Conservation (phyloP, 2,113 vertebrate genomes). For the Ceyx melanurus region DNA sequence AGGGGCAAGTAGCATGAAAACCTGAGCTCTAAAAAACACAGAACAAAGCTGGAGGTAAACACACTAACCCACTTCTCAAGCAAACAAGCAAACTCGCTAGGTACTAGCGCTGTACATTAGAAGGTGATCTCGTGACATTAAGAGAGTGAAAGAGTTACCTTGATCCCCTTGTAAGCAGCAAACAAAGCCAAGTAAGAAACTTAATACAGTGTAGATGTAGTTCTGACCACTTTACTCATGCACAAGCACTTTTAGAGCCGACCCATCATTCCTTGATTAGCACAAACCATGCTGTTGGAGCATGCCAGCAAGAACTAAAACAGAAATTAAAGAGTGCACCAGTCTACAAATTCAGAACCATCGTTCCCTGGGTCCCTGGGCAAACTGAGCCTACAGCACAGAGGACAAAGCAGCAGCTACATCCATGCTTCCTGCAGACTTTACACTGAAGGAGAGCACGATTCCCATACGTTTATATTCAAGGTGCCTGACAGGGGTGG, state of each 20-base stretch:
- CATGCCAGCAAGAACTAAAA: slow-evolving; percentile 83
- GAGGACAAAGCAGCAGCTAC: slow-evolving; percentile 55
- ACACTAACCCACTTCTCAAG: neutral
- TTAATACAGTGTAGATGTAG: slow-evolving; percentile 77
- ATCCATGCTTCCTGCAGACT: slow-evolving; percentile 44
- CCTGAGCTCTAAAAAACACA: neutral
- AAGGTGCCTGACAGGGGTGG: neutral
- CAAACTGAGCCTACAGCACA: slow-evolving; percentile 47
- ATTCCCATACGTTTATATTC: neutral
- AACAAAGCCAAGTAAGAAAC: slow-evolving; percentile 86
- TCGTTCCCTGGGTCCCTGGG: slow-evolving; percentile 62
- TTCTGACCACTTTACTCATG: slow-evolving; percentile 74
- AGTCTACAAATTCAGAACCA: slow-evolving; percentile 58
- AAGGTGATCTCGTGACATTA: neutral
- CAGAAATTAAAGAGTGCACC: slow-evolving; percentile 79
- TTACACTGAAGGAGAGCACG: neutral
- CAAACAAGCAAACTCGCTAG: neutral
- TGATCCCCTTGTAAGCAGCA: slow-evolving; percentile 90
- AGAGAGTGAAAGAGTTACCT: slow-evolving; percentile 80
- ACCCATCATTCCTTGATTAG: slow-evolving; percentile 75
- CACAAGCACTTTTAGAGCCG: slow-evolving; percentile 77
- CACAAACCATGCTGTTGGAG: slow-evolving; percentile 78
- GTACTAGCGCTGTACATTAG: neutral
- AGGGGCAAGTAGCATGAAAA: neutral
- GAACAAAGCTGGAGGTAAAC: neutral